Evolutionary conservation across 2,797 vertebrate species (phyloP).

Genomic region (Percopsis omiscomaycus): DNA sequence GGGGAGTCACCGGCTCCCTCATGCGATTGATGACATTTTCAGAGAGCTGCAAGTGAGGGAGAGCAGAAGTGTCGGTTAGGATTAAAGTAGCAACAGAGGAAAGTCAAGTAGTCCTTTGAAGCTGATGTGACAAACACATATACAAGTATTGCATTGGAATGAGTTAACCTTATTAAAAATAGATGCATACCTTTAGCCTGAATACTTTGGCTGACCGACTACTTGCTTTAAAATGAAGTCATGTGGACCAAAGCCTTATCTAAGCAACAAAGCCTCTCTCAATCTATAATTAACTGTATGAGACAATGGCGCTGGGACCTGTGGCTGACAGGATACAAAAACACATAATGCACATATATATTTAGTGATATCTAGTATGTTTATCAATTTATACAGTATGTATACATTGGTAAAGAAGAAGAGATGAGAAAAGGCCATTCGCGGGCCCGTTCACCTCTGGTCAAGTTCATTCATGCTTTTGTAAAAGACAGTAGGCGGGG

Average conservation of each 20-base stretch:
- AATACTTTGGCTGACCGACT: not conserved
- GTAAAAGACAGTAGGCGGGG: not conserved
- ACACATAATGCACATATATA: not conserved
- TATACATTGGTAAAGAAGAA: not conserved
- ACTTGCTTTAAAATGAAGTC: conserved; percentile 34
- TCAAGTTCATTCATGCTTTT: conserved; percentile 3
- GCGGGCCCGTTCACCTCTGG: not conserved
- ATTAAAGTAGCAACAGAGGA: not conserved
- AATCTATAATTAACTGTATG: conserved; percentile 50
- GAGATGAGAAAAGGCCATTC: no score
- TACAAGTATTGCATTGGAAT: not conserved
- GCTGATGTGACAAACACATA: no score
- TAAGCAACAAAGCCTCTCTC: conserved; percentile 43
- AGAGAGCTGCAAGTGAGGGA: conserved; percentile 80
- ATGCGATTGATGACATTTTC: conserved; percentile 95
- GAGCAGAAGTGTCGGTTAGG: conserved; percentile 15
- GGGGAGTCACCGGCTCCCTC: conserved; percentile 80
- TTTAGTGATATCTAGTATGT: not conserved
- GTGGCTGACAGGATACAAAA: not conserved
- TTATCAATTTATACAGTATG: not conserved
- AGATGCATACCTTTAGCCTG: conserved; percentile 7
- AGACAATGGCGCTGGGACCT: conserved; percentile 3
- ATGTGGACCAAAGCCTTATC: conserved; percentile 29
- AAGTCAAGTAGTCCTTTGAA: not conserved
- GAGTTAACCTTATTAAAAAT: conserved; percentile 4